Evolutionary conservation across 2,797 vertebrate species (phyloP).

Genomic region (Alectoris magna): DNA sequence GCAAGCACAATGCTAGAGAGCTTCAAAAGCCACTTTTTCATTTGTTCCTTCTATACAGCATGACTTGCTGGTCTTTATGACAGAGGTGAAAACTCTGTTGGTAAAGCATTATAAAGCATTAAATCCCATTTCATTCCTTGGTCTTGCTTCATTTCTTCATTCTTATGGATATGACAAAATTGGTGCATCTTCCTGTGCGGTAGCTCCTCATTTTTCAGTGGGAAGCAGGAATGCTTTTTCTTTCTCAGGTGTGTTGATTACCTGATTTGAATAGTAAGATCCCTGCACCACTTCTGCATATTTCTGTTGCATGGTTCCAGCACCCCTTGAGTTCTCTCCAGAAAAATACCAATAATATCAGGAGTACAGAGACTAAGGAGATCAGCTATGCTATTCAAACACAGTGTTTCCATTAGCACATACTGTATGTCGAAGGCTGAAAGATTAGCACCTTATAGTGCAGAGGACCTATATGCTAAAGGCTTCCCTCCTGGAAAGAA

Average conservation of each 20-base stretch:
- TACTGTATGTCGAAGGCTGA: not conserved
- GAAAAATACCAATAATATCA: not conserved
- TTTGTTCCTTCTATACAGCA: no score
- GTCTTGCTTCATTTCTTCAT: not conserved
- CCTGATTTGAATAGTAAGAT: not conserved
- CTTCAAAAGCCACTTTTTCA: not conserved
- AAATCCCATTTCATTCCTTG: not conserved
- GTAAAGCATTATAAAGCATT: not conserved
- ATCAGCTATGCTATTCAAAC: accelerated
- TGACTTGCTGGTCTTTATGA: no score
- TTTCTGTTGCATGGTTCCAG: not conserved
- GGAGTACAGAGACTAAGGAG: not conserved
- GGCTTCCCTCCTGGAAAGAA: not conserved
- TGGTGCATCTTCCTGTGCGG: not conserved
- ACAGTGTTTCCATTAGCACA: accelerated
- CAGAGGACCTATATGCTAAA: not conserved
- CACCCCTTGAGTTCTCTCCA: not conserved
- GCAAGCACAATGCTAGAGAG: not conserved
- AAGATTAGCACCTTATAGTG: not conserved
- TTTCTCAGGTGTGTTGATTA: no score
- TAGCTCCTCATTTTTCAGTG: not conserved
- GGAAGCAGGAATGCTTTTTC: not conserved
- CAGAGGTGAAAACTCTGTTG: not conserved
- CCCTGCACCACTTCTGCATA: not conserved
- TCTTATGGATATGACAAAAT: not conserved